phyloP scores from a whole-genome alignment of 2,113 vertebrate genomes.

The Passer montanus region DNA sequence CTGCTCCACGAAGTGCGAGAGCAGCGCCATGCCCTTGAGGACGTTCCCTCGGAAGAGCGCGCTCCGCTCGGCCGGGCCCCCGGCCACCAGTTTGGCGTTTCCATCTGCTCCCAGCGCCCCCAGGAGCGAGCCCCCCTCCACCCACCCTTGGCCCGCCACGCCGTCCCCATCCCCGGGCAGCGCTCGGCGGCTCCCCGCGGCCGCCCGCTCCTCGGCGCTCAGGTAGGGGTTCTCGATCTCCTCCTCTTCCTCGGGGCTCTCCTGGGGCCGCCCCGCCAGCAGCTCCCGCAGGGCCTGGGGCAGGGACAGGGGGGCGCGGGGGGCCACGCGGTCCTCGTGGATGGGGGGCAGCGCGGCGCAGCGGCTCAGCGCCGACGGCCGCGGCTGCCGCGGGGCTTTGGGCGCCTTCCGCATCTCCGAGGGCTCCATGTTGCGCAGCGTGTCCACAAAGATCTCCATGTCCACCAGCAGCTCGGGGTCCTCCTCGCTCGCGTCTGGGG shows the following conservation, averaged over 20 bases:
- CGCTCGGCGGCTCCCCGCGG: not conserved
- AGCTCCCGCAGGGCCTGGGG: not conserved
- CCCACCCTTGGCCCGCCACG: not conserved
- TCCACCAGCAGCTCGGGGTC: slow-evolving; percentile 73
- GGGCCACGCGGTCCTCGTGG: slow-evolving; percentile 76
- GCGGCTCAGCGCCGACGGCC: slow-evolving; percentile 62
- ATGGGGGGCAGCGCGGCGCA: slow-evolving; percentile 76
- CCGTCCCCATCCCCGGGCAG: not conserved
- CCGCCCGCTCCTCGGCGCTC: slow-evolving; percentile 22
- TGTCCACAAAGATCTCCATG: slow-evolving; percentile 88
- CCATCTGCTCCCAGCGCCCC: not conserved
- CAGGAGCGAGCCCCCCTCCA: not conserved
- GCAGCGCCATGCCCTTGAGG: slow-evolving; percentile 47
- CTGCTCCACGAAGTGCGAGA: slow-evolving; percentile 67
- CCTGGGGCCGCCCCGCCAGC: not conserved
- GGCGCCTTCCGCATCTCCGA: slow-evolving; percentile 71
- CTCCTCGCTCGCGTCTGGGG: not conserved
- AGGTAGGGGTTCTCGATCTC: slow-evolving; percentile 70
- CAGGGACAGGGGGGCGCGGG: slow-evolving; percentile 1
- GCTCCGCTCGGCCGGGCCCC: slow-evolving; percentile 16
- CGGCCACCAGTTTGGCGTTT: not conserved
- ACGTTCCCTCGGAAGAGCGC: slow-evolving; percentile 56
- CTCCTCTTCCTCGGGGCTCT: not conserved
- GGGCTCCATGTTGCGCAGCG: slow-evolving; percentile 86
- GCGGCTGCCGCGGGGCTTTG: slow-evolving; percentile 60